phyloP scores from a whole-genome alignment of 64 coral and sea anemone genomes.

The Porites australiensis region DNA sequence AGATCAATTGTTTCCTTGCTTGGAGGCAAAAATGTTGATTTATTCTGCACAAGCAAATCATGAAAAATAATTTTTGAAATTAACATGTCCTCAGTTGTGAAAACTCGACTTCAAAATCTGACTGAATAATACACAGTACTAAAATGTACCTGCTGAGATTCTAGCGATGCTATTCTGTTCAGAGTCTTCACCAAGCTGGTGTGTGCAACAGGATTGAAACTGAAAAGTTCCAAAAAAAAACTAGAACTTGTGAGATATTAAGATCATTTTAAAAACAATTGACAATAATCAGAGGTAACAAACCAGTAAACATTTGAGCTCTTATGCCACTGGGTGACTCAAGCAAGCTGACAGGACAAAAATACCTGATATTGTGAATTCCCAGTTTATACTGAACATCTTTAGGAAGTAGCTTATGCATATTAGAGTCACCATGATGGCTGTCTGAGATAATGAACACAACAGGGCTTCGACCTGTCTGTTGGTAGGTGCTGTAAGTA shows the following conservation, averaged over 20 bases:
- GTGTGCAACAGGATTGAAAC: constrained; percentile 94
- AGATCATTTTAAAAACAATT: not conserved
- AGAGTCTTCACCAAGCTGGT: constrained; percentile 95
- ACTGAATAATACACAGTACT: too few species aligned
- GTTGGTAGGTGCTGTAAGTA: constrained; percentile 68
- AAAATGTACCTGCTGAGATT: constrained; percentile 79
- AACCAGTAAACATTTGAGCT: too few species aligned
- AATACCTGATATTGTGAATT: constrained; percentile 81
- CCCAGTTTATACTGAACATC: constrained; percentile 66
- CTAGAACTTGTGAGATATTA: not conserved
- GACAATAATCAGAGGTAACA: too few species aligned
- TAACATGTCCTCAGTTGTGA: not conserved
- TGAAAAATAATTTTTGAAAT: not conserved
- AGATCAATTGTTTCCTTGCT: constrained; percentile 87
- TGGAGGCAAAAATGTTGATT: constrained; percentile 64
- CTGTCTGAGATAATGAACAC: constrained; percentile 97
- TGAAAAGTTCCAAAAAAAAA: constrained; percentile 31
- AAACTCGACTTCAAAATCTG: too few species aligned
- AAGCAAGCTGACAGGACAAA: too few species aligned
- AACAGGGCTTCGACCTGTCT: constrained; percentile 75
- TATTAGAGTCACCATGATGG: constrained; percentile 88
- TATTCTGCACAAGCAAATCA: constrained; percentile 48
- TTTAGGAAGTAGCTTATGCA: constrained; percentile 89
- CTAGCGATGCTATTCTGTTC: constrained; percentile 75
- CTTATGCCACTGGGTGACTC: too few species aligned